phyloP scores from a whole-genome alignment of 2,888 invertebrate species.

The Sphaerophoria taeniata region DNA sequence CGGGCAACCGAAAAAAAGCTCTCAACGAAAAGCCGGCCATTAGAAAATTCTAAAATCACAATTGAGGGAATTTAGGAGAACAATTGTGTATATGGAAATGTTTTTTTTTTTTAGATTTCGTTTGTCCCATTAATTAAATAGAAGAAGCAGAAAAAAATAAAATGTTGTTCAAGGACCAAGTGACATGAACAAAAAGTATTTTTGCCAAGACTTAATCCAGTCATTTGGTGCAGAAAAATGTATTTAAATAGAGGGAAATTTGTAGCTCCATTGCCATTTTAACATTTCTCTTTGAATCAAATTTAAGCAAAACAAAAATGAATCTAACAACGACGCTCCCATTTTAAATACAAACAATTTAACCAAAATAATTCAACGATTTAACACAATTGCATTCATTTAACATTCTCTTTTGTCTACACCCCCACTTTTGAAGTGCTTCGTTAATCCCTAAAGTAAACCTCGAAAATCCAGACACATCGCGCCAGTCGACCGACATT shows the following conservation, averaged over 20 bases:
- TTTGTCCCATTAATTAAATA: background rate
- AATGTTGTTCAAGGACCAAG: background rate
- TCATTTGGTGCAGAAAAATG: no score
- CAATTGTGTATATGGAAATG: slow-evolving; percentile 12
- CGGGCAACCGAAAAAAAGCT: background rate
- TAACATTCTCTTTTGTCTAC: background rate
- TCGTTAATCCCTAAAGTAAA: slow-evolving; percentile 66
- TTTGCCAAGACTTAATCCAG: no score
- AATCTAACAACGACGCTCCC: slow-evolving; percentile 45
- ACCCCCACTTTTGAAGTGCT: slow-evolving; percentile 58
- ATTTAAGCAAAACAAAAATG: no score
- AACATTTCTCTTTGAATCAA: no score
- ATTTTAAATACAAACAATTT: slow-evolving; percentile 66
- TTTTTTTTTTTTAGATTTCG: background rate
- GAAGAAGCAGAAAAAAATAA: background rate
- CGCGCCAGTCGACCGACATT: slow-evolving; percentile 45
- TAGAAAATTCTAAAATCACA: slow-evolving; percentile 34
- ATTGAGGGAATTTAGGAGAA: slow-evolving; percentile 6
- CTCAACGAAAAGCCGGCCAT: background rate
- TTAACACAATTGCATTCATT: slow-evolving; percentile 47
- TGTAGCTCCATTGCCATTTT: no score
- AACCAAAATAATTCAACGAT: slow-evolving; percentile 59
- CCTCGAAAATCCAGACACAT: slow-evolving; percentile 62
- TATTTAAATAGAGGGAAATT: no score
- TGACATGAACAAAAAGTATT: no score